Evolutionary conservation across 2,797 vertebrate genomes (phyloP).

Genomic region (Acrossocheilus wenchowensis): DNA sequence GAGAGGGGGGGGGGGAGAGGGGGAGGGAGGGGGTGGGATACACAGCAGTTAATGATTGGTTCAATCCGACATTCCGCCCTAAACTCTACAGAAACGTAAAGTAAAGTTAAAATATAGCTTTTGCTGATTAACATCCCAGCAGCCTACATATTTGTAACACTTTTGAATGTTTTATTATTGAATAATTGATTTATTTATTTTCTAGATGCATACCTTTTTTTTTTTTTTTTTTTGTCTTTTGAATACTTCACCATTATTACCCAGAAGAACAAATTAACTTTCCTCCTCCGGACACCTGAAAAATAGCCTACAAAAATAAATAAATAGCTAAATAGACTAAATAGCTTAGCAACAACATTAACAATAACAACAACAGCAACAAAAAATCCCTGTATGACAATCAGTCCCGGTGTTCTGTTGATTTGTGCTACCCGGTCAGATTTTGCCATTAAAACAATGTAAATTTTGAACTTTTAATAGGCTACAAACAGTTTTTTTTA

Average conservation of each 20-base stretch:
- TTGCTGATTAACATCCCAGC: background rate
- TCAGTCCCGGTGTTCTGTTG: background rate
- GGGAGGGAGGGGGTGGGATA: constrained; percentile 7
- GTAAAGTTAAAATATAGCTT: background rate
- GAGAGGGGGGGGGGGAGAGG: background rate
- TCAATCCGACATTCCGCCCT: constrained; percentile 8
- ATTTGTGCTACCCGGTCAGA: no score
- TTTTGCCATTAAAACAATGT: background rate
- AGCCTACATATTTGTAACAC: background rate
- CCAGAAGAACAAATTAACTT: background rate
- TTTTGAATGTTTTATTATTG: background rate
- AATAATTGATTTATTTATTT: background rate
- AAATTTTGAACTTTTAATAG: background rate
- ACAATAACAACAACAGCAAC: no score
- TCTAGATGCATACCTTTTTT: background rate
- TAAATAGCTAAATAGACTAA: no score
- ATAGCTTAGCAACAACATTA: background rate
- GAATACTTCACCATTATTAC: background rate
- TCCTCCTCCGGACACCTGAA: background rate
- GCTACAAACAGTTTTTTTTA: no score
- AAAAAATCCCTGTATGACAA: background rate
- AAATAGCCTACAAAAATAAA: background rate
- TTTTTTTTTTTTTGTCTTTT: background rate
- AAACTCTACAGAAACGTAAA: background rate
- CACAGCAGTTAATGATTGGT: constrained; percentile 35